Percentiles rank a stretch among this genome's conserved stretches.
These are phyloP conservation scores for Spodoptera littoralis DNA, from an alignment of 2,888 invertebrate genomes.

Conservation along the genomic window DNA sequence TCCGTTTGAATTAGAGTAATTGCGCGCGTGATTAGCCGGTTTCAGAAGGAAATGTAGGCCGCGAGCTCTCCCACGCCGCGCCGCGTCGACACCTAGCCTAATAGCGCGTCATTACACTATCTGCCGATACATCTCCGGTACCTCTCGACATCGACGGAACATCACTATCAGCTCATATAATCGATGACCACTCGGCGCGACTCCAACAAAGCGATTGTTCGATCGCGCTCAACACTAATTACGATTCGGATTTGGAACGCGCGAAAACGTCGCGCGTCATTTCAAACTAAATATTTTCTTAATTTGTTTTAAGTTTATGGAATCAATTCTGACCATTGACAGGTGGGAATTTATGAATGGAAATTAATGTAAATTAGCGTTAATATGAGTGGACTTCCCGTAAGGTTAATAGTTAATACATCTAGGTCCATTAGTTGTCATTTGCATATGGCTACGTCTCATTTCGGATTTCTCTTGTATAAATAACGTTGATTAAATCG, in stretches of 20 bases:
- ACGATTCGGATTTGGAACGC: conserved; percentile 58
- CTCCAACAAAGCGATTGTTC: conserved; percentile 79
- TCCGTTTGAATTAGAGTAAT: conserved; percentile 85
- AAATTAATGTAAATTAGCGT: conserved; percentile 75
- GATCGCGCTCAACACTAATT: conserved; percentile 73
- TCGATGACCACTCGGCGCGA: conserved; percentile 74
- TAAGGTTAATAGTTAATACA: conserved; percentile 67
- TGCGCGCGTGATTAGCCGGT: conserved; percentile 81
- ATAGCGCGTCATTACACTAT: conserved; percentile 85
- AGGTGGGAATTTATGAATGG: conserved; percentile 67
- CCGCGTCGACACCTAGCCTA: conserved; percentile 83
- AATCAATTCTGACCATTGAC: conserved; percentile 60
- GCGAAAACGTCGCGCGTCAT: conserved; percentile 38
- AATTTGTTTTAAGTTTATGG: conserved; percentile 53
- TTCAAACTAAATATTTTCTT: conserved; percentile 46
- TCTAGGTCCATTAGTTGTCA: conserved; percentile 73
- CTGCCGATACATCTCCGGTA: conserved; percentile 80
- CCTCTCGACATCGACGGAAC: conserved; percentile 68
- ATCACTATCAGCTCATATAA: conserved; percentile 76
- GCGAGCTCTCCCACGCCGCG: conserved; percentile 80
- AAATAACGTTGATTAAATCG: conserved; percentile 66
- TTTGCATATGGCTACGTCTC: conserved; percentile 76
- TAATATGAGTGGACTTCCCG: conserved; percentile 67
- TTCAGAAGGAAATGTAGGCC: conserved; percentile 79
- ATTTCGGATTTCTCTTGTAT: conserved; percentile 76